phyloP scores from a whole-genome alignment of 2,888 invertebrate genomes.

The Andrena minutula region DNA sequence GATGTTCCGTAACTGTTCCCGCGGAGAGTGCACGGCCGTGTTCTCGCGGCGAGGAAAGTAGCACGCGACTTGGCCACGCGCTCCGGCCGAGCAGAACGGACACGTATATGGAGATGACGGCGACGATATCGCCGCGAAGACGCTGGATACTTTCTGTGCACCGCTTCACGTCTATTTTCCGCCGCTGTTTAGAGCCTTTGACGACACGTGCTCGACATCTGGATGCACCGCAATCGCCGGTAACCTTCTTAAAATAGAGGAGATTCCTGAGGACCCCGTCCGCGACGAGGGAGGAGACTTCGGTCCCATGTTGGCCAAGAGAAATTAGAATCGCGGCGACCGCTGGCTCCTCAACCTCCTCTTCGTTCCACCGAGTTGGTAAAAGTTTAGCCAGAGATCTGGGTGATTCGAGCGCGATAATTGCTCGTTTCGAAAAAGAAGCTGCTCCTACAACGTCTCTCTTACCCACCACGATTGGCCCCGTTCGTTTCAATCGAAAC shows the following conservation, averaged over 20 bases:
- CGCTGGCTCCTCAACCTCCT: neutral
- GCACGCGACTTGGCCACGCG: slow-evolving; percentile 6
- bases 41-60: slow-evolving; percentile 9
- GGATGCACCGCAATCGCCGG: slow-evolving; percentile 57
- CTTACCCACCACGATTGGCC: too few species aligned
- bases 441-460: too few species aligned
- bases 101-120: too few species aligned
- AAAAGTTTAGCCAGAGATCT: too few species aligned
- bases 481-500: too few species aligned
- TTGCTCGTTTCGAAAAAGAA: too few species aligned
- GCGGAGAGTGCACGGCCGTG: neutral
- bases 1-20: slow-evolving; percentile 28
- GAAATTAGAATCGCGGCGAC: neutral
- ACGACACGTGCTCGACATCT: slow-evolving; percentile 75
- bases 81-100: neutral
- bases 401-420: too few species aligned
- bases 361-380: neutral
- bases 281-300: neutral
- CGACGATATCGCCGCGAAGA: neutral
- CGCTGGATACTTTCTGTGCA: neutral
- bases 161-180: slow-evolving; percentile 60
- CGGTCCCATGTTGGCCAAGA: neutral
- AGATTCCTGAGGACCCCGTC: slow-evolving; percentile 21
- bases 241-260: slow-evolving; percentile 67
- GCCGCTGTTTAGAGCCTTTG: slow-evolving; percentile 56